A percentile compares a stretch with the other conserved stretches of the same genome.
phyloP scores from a whole-genome alignment of 2,113 vertebrate species.

The Hiodon tergisus region DNA sequence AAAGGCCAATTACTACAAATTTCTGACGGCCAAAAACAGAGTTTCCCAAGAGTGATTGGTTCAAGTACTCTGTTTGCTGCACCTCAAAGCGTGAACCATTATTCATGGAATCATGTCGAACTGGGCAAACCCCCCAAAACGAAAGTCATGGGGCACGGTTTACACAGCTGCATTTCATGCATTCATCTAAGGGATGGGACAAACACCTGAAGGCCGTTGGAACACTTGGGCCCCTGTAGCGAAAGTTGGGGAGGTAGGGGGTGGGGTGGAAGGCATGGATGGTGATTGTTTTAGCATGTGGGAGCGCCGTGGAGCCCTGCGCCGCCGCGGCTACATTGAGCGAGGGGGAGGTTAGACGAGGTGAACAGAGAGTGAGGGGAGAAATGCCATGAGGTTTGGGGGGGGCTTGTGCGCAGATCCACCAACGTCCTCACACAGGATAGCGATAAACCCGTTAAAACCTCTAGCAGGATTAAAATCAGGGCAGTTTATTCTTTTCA shows the following conservation, averaged over 20 bases:
- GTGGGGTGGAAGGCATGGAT: not conserved
- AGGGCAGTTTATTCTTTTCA: no score
- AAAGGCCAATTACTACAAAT: slow-evolving; percentile 1
- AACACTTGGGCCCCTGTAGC: not conserved
- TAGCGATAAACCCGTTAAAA: not conserved
- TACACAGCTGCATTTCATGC: slow-evolving; percentile 18
- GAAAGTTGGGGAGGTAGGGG: not conserved
- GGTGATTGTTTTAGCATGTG: slow-evolving; percentile 10
- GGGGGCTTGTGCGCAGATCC: not conserved
- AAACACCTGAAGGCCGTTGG: slow-evolving; percentile 18
- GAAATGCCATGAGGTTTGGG: not conserved
- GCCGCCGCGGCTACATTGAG: no score
- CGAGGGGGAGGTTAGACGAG: slow-evolving; percentile 9
- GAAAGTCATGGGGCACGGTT: slow-evolving; percentile 7
- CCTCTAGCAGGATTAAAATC: no score
- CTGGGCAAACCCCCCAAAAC: slow-evolving; percentile 8
- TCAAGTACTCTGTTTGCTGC: slow-evolving; percentile 9
- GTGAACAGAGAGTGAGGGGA: not conserved
- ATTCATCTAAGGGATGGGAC: not conserved
- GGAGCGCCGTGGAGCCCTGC: no score
- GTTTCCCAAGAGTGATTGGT: slow-evolving; percentile 14
- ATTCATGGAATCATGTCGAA: slow-evolving; percentile 21
- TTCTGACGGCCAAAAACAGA: slow-evolving; percentile 7
- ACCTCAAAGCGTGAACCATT: slow-evolving; percentile 10
- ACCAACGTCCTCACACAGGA: not conserved